A percentile compares a stretch with the other conserved stretches of the same genome.
Evolutionary conservation across 2,113 vertebrate species (phyloP).

Genomic region (Phaethon lepturus): DNA sequence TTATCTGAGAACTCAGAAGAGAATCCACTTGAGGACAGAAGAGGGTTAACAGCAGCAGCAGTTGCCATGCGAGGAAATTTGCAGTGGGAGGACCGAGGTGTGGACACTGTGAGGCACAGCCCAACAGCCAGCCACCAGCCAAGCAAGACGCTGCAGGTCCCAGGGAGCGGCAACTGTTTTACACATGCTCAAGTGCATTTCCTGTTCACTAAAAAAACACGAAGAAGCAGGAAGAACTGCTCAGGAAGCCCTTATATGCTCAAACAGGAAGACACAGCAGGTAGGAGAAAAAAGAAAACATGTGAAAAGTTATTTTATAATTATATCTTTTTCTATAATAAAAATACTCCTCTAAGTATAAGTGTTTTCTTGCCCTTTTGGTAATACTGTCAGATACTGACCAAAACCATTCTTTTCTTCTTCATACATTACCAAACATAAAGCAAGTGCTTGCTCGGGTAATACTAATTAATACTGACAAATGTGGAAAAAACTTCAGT

Average conservation of each 20-base stretch:
- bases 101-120: background rate
- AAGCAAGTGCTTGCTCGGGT: background rate
- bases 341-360: background rate
- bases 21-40: background rate
- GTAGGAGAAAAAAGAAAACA: background rate
- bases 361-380: background rate
- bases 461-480: background rate
- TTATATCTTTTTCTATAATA: background rate
- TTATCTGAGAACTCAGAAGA: background rate
- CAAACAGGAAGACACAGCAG: background rate
- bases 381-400: background rate
- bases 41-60: background rate
- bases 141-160: background rate
- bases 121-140: background rate
- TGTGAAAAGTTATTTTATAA: background rate
- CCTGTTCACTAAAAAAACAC: background rate
- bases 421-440: background rate
- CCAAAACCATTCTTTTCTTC: background rate
- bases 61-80: background rate
- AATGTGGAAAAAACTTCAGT: background rate
- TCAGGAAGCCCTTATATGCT: background rate
- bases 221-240: background rate
- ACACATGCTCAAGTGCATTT: background rate
- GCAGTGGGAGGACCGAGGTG: background rate
- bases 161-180: background rate